These are phyloP conservation scores for Danio albolineatus DNA, from an alignment of 2,797 vertebrate species.

Conservation along the genomic window DNA sequence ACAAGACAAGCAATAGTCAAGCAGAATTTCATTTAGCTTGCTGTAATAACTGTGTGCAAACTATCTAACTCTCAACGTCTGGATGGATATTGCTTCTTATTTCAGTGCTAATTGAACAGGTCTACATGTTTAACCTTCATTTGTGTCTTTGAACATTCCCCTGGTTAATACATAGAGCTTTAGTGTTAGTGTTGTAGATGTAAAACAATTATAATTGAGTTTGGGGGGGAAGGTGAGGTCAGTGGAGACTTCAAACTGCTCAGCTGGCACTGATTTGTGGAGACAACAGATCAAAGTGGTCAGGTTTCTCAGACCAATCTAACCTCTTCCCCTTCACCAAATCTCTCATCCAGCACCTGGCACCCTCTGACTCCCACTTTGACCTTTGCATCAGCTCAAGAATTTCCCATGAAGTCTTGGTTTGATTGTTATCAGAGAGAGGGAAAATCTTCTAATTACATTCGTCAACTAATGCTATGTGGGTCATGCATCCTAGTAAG, in stretches of 20 bases:
- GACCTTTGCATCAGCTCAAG: slow-evolving; percentile 73
- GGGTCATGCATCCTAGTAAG: slow-evolving; percentile 20
- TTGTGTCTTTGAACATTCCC: slow-evolving; percentile 64
- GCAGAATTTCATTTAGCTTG: not conserved
- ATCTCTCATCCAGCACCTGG: slow-evolving; percentile 72
- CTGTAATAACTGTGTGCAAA: not conserved
- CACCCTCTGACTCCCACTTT: slow-evolving; percentile 60
- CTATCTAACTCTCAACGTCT: not conserved
- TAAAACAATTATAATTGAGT: slow-evolving; percentile 60
- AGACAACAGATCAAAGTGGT: slow-evolving; percentile 78
- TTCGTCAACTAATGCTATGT: slow-evolving; percentile 22
- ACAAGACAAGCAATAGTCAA: not conserved
- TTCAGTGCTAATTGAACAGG: not conserved
- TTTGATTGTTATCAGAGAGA: slow-evolving; percentile 66
- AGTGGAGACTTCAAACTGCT: slow-evolving; percentile 66
- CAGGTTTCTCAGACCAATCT: slow-evolving; percentile 63
- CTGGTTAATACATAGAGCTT: slow-evolving; percentile 52
- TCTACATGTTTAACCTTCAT: slow-evolving; percentile 46
- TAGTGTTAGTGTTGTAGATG: slow-evolving; percentile 50
- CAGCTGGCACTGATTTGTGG: slow-evolving; percentile 73
- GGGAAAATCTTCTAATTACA: slow-evolving; percentile 15
- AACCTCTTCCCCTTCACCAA: slow-evolving; percentile 60
- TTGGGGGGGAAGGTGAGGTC: slow-evolving; percentile 7
- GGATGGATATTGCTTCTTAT: not conserved
- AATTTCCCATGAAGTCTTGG: slow-evolving; percentile 47